Evolutionary conservation across 30 jellyfish, hydroid and myxozoan species (phyloP).

Genomic region (Nemopilema nomurai): DNA sequence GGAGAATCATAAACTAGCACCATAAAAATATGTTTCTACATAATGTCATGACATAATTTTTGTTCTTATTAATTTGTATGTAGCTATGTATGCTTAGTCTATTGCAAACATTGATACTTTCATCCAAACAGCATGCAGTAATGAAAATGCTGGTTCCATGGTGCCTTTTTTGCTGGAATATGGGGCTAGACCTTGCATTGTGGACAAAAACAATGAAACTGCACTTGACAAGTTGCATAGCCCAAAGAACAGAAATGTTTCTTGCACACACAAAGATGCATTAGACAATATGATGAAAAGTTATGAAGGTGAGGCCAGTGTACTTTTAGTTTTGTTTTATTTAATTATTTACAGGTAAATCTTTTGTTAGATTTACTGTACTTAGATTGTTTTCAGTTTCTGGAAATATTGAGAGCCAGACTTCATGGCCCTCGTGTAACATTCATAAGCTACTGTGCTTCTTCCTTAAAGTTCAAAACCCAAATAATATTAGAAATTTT

Average conservation of each 20-base stretch:
- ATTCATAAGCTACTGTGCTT: too few species aligned
- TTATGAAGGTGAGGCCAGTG: neutral
- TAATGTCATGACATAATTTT: too few species aligned
- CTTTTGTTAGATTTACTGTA: too few species aligned
- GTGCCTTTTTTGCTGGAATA: conserved; percentile 32
- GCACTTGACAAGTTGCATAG: conserved; percentile 2
- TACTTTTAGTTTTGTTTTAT: neutral
- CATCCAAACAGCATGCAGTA: conserved; percentile 21
- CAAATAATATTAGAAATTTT: too few species aligned
- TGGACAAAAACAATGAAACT: conserved; percentile 16
- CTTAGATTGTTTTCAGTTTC: too few species aligned
- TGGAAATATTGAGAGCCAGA: too few species aligned
- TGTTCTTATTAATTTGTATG: too few species aligned
- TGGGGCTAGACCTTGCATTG: conserved; percentile 48
- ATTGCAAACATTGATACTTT: neutral
- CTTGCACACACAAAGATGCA: conserved; percentile 3
- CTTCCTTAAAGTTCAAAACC: too few species aligned
- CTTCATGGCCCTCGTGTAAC: too few species aligned
- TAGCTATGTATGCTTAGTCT: neutral
- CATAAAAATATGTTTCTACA: too few species aligned
- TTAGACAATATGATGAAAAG: neutral
- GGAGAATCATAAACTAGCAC: too few species aligned
- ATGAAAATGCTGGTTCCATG: conserved; percentile 8
- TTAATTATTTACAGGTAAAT: too few species aligned
- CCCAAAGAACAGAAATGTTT: conserved; percentile 3